These are phyloP conservation scores for Macrobrachium nipponense DNA, from an alignment of 1,140 invertebrate genomes.

Conservation along the genomic window DNA sequence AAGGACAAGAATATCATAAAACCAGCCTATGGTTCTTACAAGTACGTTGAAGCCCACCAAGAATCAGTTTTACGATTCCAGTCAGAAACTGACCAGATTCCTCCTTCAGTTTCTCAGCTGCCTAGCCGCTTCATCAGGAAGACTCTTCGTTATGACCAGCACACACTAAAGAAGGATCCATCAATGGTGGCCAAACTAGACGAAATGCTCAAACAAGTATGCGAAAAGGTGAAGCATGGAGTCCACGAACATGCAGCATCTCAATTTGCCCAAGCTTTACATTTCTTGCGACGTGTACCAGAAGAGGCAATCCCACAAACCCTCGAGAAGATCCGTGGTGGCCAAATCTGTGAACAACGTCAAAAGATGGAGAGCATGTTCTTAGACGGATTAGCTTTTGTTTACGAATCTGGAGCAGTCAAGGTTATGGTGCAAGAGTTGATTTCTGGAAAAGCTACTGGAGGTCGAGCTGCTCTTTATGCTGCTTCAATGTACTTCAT, in stretches of 20 bases:
- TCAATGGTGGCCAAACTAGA: not conserved
- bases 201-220: not conserved
- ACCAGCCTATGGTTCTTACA: conserved; percentile 21
- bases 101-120: not conserved
- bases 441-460: not conserved
- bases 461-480: not conserved
- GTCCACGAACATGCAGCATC: not conserved
- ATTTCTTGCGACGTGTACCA: not conserved
- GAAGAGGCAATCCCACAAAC: not conserved
- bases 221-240: not conserved
- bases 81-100: not conserved
- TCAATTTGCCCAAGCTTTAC: not conserved
- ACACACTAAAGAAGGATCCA: conserved; percentile 9
- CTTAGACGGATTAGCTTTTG: conserved; percentile 6
- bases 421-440: conserved; percentile 10
- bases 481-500: not conserved
- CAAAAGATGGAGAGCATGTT: not conserved
- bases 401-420: conserved; percentile 6
- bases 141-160: not conserved
- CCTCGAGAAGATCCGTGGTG: not conserved
- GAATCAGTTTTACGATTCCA: conserved; percentile 32
- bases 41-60: conserved; percentile 26
- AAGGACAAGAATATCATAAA: conserved; percentile 23
- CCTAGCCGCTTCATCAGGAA: not conserved
- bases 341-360: not conserved